Percentiles rank a stretch among this genome's conserved stretches.
phyloP scores from a whole-genome alignment of 2,113 vertebrate genomes.

The Chunga burmeisteri region DNA sequence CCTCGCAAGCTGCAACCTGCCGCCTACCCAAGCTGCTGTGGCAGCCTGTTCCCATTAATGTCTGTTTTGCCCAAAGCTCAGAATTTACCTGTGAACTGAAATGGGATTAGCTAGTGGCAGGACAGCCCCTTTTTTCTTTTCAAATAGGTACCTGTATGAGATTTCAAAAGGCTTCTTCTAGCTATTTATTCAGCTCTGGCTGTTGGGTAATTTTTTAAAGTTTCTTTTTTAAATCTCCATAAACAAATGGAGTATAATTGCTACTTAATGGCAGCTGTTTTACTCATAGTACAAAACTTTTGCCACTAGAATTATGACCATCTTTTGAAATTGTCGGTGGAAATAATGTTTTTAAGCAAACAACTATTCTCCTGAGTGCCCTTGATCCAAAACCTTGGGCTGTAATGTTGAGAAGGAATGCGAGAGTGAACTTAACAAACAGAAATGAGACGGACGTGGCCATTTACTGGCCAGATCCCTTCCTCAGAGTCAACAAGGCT shows the following conservation, averaged over 20 bases:
- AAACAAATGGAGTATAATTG: not conserved
- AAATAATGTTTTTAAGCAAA: conserved; percentile 9
- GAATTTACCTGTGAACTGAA: conserved; percentile 3
- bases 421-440: not conserved
- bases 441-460: not conserved
- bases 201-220: not conserved
- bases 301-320: not conserved
- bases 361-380: not conserved
- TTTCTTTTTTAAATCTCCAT: not conserved
- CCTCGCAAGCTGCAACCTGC: not conserved
- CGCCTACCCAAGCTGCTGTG: not conserved
- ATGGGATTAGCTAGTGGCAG: not conserved
- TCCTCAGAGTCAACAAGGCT: not conserved
- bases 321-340: not conserved
- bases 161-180: not conserved
- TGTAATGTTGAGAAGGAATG: not conserved
- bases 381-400: not conserved
- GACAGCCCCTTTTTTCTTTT: not conserved
- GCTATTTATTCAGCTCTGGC: not conserved
- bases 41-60: not conserved
- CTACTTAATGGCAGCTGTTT: not conserved
- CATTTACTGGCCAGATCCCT: not conserved
- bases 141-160: not conserved
- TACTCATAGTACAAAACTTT: not conserved
- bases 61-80: conserved; percentile 14